phyloP scores from a whole-genome alignment of 2,797 vertebrate genomes.

The Ptychadena robeensis region DNA sequence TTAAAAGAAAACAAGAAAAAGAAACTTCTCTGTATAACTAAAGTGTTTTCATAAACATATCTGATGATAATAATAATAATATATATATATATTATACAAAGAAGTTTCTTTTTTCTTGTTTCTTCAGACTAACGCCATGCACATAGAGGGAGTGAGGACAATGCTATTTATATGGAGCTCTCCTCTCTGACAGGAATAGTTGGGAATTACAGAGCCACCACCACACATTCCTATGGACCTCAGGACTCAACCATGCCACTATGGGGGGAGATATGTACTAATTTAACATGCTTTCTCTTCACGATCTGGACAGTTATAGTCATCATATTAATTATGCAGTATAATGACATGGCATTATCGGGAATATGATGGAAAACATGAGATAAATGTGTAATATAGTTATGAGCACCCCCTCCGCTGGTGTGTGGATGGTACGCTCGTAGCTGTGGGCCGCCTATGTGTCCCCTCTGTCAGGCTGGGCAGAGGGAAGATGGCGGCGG shows the following conservation, averaged over 20 bases:
- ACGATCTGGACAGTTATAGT: neutral
- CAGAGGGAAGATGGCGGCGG: conserved; percentile 36
- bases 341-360: neutral
- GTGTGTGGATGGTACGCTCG: conserved; percentile 4
- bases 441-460: neutral
- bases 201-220: neutral
- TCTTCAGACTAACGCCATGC: too few relatives aligned
- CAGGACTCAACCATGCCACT: conserved; percentile 6
- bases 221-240: conserved; percentile 40
- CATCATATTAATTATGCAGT: neutral
- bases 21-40: too few relatives aligned
- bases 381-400: neutral
- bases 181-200: conserved; percentile 6
- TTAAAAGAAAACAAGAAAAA: too few relatives aligned
- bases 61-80: too few relatives aligned
- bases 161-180: conserved; percentile 11
- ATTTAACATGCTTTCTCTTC: neutral
- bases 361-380: neutral
- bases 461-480: conserved; percentile 6
- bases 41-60: too few relatives aligned
- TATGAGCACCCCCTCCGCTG: neutral
- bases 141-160: neutral
- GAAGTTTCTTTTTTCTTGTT: too few relatives aligned
- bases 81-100: too few relatives aligned
- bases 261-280: neutral